Evolutionary conservation across 2,797 vertebrate species (phyloP).

Genomic region (Argyrosomus regius): DNA sequence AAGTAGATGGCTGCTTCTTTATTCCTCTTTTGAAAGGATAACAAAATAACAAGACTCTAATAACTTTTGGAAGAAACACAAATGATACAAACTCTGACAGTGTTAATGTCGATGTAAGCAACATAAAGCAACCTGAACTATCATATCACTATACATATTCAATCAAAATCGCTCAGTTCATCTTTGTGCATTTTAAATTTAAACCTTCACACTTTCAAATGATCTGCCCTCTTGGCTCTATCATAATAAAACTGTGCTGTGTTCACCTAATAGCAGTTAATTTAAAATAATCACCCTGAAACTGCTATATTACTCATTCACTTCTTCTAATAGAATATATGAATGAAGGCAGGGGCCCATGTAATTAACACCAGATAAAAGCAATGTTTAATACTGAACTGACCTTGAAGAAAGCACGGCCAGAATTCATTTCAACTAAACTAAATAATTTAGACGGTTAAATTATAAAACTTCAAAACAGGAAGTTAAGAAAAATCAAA

Average conservation of each 20-base stretch:
- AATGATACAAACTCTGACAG: not conserved
- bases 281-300: constrained; percentile 21
- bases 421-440: constrained; percentile 14
- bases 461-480: constrained; percentile 3
- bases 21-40: not conserved
- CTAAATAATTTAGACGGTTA: not conserved
- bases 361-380: constrained; percentile 33
- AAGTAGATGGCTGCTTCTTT: not conserved
- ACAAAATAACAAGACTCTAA: not conserved
- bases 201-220: not conserved
- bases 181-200: not conserved
- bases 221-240: not conserved
- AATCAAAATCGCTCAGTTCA: not conserved
- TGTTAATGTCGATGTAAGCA: not conserved
- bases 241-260: constrained; percentile 3
- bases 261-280: constrained; percentile 13
- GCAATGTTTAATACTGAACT: constrained; percentile 1
- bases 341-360: constrained; percentile 40
- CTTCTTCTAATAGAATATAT: constrained; percentile 24
- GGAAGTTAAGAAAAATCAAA: not conserved
- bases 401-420: constrained; percentile 29
- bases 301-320: constrained; percentile 35
- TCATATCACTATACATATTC: not conserved
- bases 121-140: not conserved
- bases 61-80: not conserved